Conservation (phyloP, 2,113 vertebrate species). For the Callipepla californica region DNA sequence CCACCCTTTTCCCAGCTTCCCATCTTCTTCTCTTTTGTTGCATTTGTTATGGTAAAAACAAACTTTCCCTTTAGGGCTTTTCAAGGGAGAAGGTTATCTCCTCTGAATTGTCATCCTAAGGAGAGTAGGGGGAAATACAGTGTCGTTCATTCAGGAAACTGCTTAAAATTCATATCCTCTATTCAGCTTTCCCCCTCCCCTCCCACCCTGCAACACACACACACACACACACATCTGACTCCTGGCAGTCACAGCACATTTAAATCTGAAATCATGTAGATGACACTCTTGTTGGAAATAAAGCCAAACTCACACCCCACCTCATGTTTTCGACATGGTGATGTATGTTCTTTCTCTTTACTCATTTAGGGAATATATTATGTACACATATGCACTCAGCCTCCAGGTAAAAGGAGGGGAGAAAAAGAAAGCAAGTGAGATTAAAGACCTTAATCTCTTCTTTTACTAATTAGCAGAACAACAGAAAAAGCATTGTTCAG, state of each 20-base stretch:
- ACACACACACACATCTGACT: neutral
- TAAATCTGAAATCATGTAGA: neutral
- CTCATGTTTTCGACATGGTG: neutral
- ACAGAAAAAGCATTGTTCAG: slow-evolving; percentile 46
- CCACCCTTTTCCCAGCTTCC: neutral
- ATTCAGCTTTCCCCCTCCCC: neutral
- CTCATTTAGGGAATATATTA: slow-evolving; percentile 26
- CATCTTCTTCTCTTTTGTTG: slow-evolving; percentile 28
- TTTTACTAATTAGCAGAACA: slow-evolving; percentile 73
- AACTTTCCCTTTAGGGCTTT: slow-evolving; percentile 6
- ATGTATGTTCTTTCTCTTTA: neutral
- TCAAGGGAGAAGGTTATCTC: slow-evolving; percentile 65
- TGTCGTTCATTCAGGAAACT: slow-evolving; percentile 52
- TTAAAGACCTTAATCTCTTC: slow-evolving; percentile 68
- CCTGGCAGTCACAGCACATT: neutral
- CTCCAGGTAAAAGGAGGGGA: slow-evolving; percentile 34
- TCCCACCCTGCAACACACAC: neutral
- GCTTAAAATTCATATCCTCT: slow-evolving; percentile 63
- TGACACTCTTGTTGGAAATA: neutral
- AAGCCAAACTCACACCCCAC: neutral
- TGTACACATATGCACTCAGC: neutral
- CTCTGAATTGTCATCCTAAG: slow-evolving; percentile 52
- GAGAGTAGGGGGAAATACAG: slow-evolving; percentile 38
- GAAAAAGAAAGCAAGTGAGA: slow-evolving; percentile 24
- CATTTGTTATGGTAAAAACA: slow-evolving; percentile 54